Conservation (phyloP, 2,888 invertebrate species). For the Noctua janthe region DNA sequence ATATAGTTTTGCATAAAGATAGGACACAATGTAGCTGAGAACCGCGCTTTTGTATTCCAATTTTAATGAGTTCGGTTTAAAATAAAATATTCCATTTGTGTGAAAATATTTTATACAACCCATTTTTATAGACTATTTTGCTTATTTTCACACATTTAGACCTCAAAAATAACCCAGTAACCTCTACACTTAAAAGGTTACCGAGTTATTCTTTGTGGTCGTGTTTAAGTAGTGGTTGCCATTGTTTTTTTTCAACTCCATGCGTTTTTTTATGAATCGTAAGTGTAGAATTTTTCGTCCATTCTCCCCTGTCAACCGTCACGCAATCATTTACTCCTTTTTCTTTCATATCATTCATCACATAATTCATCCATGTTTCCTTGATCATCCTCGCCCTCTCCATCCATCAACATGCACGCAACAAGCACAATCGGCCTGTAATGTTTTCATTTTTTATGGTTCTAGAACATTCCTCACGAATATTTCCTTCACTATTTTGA, state of each 20-base stretch:
- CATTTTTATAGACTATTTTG: conserved; percentile 21
- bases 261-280: background rate
- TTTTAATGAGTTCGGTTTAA: conserved; percentile 59
- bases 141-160: background rate
- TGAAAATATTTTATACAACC: conserved; percentile 38
- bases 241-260: background rate
- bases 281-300: too few species aligned
- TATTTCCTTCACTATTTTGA: background rate
- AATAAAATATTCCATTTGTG: conserved; percentile 52
- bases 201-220: background rate
- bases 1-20: conserved; percentile 50
- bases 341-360: too few species aligned
- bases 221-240: background rate
- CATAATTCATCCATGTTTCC: too few species aligned
- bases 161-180: background rate
- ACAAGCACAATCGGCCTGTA: background rate
- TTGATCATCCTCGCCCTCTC: too few species aligned
- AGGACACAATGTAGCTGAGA: conserved; percentile 26
- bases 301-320: too few species aligned
- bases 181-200: background rate
- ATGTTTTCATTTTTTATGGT: background rate
- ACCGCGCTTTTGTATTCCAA: conserved; percentile 40
- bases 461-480: background rate
- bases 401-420: too few species aligned
- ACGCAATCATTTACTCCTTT: too few species aligned